Evolutionary conservation across 2,797 vertebrate genomes (phyloP).

Genomic region (Poliocrania exsul): DNA sequence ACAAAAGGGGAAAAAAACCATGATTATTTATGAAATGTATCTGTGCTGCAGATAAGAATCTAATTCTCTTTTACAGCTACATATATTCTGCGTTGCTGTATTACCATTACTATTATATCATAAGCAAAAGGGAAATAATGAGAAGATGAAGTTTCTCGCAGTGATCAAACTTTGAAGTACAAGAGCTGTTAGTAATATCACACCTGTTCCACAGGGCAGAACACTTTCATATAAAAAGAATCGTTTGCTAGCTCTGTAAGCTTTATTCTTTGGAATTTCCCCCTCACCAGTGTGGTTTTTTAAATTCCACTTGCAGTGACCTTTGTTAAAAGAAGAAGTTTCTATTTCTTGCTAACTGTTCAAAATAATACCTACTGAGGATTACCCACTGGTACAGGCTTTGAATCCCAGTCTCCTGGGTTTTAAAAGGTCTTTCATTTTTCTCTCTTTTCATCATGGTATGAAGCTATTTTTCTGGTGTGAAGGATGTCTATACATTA

Average conservation of each 20-base stretch:
- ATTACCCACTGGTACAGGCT: neutral
- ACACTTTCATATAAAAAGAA: slow-evolving; percentile 4
- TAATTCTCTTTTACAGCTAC: neutral
- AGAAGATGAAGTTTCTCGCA: neutral
- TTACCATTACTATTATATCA: neutral
- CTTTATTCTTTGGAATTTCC: slow-evolving; percentile 2
- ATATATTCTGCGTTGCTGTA: neutral
- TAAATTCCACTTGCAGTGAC: slow-evolving; percentile 25
- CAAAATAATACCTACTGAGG: neutral
- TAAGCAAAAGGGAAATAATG: neutral
- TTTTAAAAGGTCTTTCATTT: slow-evolving; percentile 1
- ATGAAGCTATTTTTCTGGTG: neutral
- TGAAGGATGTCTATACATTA: neutral
- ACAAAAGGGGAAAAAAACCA: neutral
- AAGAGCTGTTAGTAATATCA: neutral
- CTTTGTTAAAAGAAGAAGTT: neutral
- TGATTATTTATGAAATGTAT: neutral
- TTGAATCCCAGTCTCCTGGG: neutral
- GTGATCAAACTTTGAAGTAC: neutral
- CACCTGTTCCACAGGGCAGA: neutral
- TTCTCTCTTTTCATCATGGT: neutral
- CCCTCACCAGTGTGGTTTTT: neutral
- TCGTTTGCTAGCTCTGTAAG: neutral
- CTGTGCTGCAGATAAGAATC: neutral
- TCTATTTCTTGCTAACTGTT: neutral